Conservation (phyloP, 2,113 vertebrate genomes). For the Leptodactylus fuscus region DNA sequence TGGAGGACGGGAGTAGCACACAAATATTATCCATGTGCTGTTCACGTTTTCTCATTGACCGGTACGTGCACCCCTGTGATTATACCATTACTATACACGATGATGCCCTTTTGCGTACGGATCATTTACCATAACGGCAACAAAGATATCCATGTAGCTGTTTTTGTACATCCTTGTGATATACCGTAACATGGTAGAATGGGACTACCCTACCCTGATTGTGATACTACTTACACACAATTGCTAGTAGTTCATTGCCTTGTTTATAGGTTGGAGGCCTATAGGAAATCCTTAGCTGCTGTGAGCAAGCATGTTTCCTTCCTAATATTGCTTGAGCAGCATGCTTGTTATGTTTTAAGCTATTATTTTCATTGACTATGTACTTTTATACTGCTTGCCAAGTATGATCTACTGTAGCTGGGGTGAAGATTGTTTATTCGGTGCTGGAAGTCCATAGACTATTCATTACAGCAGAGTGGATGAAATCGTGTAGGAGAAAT, state of each 20-base stretch:
- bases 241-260: not conserved
- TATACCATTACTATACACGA: too few species aligned
- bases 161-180: too few species aligned
- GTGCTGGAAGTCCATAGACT: not conserved
- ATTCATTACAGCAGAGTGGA: not conserved
- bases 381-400: not conserved
- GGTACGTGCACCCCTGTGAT: too few species aligned
- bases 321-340: not conserved
- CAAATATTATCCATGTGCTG: too few species aligned
- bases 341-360: not conserved
- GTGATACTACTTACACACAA: not conserved
- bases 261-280: not conserved
- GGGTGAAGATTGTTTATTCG: not conserved
- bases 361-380: not conserved
- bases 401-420: not conserved
- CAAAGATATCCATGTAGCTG: too few species aligned
- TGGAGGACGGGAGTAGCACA: too few species aligned
- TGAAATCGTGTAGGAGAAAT: not conserved
- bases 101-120: too few species aligned
- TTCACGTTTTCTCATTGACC: too few species aligned
- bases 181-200: not conserved
- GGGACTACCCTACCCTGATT: not conserved
- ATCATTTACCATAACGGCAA: too few species aligned
- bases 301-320: constrained; percentile 11
- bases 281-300: constrained; percentile 22